Evolutionary conservation across 2,113 vertebrate genomes (phyloP), one percentile per base, ranked within the genome.

Genomic region (Amblyornis subalaris): DNA sequence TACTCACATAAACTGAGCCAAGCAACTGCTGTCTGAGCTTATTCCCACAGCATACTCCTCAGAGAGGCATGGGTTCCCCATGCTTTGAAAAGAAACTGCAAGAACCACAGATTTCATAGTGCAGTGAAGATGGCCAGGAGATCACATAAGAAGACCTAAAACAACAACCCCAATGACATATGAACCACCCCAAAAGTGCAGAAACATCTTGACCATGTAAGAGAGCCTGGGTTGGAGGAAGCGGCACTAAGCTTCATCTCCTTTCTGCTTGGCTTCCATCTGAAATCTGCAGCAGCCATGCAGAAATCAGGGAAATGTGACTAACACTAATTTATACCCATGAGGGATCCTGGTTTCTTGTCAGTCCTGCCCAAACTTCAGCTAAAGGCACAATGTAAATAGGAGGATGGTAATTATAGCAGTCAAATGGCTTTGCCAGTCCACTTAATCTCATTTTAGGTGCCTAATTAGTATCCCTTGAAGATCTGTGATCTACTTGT

Each of bases 321-420:
- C 69, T 86, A 92, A 93, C 6, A 1, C 47, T 66, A 40, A 77
- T 50, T 82, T 77, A 67, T 22, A 86, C 16, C 53, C 69, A 7
- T 80, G 60, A 57, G 33, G 31, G 69, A 90, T 94, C 64, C 53
- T 64, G 36, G 60, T 64, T 95, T 86, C 48, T 92, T 55, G 78
- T 65, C 69, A 92, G 75, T 92, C 90, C 76, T 90, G 65, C 88
- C 69, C 71, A 88, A 70, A 80, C 67, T 88, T 55, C 78, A 73
- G 75, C 54, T 88, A 66, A 91, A 96, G 62, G 21, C 6, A 2
- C 20, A 79, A 35, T 5, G 3, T 85, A 85, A 94, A 84, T 54
- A 83, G 67, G 47, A 93, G 74, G 51, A 73, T 50, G 64, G 42
- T 90, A 94, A 92, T 95, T 94, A 92, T 9, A 94, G 79, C 82